phyloP scores from a whole-genome alignment of 2,797 vertebrate genomes.

The Chelidonichthys spinosus region DNA sequence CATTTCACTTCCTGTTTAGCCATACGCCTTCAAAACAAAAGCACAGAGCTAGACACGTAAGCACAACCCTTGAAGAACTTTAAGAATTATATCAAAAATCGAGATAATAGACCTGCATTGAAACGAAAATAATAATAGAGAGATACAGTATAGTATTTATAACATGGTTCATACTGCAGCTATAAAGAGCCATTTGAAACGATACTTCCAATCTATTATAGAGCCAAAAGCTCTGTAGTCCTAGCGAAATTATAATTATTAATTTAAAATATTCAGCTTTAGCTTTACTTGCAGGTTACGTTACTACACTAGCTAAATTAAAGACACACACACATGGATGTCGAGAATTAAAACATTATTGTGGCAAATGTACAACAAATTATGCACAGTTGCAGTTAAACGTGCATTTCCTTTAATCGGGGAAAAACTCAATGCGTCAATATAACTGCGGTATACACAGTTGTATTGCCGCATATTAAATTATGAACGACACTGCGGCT shows the following conservation, averaged over 20 bases:
- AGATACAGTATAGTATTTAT: not conserved
- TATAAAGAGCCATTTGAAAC: not conserved
- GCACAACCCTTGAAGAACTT: not conserved
- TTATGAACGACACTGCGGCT: not conserved
- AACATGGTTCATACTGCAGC: no score
- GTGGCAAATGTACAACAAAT: not conserved
- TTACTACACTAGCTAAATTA: not conserved
- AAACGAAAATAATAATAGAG: not conserved
- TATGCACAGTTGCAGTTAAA: not conserved
- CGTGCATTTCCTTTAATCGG: not conserved
- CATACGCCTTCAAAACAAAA: slow-evolving; percentile 70
- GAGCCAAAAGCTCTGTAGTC: not conserved
- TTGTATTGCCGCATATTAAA: not conserved
- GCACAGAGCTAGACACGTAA: slow-evolving; percentile 29
- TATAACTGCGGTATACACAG: not conserved
- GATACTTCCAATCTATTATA: not conserved
- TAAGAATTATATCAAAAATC: not conserved
- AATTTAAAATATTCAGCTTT: not conserved
- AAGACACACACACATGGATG: not conserved
- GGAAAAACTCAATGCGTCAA: not conserved
- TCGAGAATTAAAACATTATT: not conserved
- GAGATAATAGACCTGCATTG: rapidly evolving
- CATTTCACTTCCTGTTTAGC: slow-evolving; percentile 63
- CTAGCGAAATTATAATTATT: not conserved
- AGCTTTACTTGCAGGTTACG: not conserved